phyloP scores from a whole-genome alignment of 1,140 invertebrate species.

The Anoplolepis gracilipes region DNA sequence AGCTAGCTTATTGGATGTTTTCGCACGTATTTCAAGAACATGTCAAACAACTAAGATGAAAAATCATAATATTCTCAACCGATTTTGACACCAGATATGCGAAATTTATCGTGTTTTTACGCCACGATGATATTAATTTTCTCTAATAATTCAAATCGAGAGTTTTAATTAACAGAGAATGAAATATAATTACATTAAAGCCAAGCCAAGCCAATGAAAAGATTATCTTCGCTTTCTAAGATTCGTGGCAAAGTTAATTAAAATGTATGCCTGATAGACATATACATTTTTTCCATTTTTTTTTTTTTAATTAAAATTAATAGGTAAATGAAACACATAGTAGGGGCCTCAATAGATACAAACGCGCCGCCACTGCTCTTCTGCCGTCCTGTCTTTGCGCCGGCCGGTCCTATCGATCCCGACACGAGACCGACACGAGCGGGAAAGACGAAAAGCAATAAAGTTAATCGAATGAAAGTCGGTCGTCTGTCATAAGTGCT shows the following conservation, averaged over 20 bases:
- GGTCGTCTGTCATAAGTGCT: slow-evolving; percentile 30
- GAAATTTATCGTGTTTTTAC: background rate
- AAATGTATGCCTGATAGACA: background rate
- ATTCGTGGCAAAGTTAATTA: background rate
- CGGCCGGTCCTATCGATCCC: slow-evolving; percentile 32
- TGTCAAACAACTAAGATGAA: background rate
- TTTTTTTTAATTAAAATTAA: background rate
- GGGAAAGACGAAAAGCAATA: slow-evolving; percentile 42
- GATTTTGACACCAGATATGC: background rate
- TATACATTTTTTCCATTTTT: background rate
- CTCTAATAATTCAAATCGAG: background rate
- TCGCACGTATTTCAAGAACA: background rate
- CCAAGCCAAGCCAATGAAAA: background rate
- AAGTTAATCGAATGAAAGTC: slow-evolving; percentile 51
- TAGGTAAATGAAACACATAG: background rate
- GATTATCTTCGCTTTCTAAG: background rate
- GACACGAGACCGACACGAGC: slow-evolving; percentile 23
- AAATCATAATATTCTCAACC: background rate
- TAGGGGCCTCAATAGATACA: slow-evolving; percentile 33
- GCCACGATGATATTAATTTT: background rate
- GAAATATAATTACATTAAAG: background rate
- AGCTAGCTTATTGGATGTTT: background rate
- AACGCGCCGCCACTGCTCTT: slow-evolving; percentile 41
- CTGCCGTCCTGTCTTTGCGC: slow-evolving; percentile 3
- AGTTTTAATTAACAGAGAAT: background rate